phyloP scores from a whole-genome alignment of 1,140 invertebrate genomes.

The Copidosoma floridanum region DNA sequence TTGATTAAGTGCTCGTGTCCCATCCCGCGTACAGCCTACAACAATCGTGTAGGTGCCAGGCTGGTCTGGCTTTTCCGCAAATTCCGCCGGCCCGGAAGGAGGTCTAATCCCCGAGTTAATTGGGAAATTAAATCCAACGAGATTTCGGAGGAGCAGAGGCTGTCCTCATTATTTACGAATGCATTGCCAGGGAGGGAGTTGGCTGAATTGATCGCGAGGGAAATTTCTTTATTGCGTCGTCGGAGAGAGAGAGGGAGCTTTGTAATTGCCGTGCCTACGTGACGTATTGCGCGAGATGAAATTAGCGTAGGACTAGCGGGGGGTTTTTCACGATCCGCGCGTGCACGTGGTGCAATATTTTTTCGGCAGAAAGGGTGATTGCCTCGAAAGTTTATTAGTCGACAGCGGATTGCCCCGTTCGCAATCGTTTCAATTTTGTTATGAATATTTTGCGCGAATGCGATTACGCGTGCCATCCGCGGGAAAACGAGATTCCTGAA shows the following conservation, averaged over 20 bases:
- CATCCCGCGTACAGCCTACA: not conserved
- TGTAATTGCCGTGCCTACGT: not conserved
- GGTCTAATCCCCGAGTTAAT: conserved; percentile 24
- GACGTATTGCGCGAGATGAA: not conserved
- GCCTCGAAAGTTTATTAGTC: too few species aligned
- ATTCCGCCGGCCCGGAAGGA: not conserved
- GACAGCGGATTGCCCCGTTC: too few species aligned
- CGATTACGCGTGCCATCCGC: too few species aligned
- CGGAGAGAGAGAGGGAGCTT: not conserved
- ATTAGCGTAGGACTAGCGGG: not conserved
- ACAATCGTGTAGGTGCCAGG: too few species aligned
- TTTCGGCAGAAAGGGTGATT: not conserved
- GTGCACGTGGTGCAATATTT: too few species aligned
- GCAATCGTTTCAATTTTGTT: too few species aligned
- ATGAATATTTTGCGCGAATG: too few species aligned
- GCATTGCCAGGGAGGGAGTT: not conserved
- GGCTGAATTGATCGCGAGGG: conserved; percentile 16
- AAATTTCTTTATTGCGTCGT: conserved; percentile 12
- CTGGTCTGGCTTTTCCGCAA: not conserved
- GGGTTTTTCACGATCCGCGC: too few species aligned
- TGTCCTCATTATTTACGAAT: conserved; percentile 21
- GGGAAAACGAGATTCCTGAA: too few species aligned
- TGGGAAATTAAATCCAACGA: conserved; percentile 23
- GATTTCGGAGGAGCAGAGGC: conserved; percentile 4
- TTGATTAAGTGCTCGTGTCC: conserved; percentile 24